These are phyloP conservation scores for Gambusia yucatana DNA, from an alignment of 2,797 vertebrate genomes.

Conservation along the genomic window DNA sequence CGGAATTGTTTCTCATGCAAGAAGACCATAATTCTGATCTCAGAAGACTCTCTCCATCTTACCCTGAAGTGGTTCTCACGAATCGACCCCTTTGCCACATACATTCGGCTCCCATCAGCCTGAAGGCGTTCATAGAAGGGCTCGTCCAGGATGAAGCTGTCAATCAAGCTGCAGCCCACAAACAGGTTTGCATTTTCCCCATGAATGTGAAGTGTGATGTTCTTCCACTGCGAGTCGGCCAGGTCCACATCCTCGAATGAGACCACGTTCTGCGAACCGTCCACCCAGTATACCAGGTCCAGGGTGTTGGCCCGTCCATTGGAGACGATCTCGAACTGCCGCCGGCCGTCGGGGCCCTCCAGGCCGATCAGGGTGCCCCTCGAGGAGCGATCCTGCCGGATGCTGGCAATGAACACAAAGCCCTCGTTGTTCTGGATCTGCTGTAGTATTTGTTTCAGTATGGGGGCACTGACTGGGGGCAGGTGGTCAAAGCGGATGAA, in stretches of 20 bases:
- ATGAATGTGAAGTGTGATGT: slow-evolving; percentile 91
- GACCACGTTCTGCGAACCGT: slow-evolving; percentile 87
- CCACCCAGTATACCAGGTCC: slow-evolving; percentile 93
- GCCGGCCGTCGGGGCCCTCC: slow-evolving; percentile 84
- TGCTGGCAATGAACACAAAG: slow-evolving; percentile 90
- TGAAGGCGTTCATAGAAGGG: slow-evolving; percentile 93
- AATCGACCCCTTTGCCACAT: slow-evolving; percentile 88
- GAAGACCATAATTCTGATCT: slow-evolving; percentile 31
- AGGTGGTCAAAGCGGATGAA: slow-evolving; percentile 96
- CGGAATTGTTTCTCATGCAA: slow-evolving; percentile 34
- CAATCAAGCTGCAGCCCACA: slow-evolving; percentile 92
- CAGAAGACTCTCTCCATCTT: slow-evolving; percentile 53
- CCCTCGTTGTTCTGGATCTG: slow-evolving; percentile 90
- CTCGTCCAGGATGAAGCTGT: slow-evolving; percentile 94
- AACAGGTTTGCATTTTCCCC: slow-evolving; percentile 92
- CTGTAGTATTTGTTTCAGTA: slow-evolving; percentile 84
- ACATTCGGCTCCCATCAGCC: slow-evolving; percentile 88
- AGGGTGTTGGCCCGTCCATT: slow-evolving; percentile 93
- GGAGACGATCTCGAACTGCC: slow-evolving; percentile 95
- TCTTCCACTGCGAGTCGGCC: slow-evolving; percentile 96
- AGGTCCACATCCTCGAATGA: slow-evolving; percentile 97
- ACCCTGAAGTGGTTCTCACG: slow-evolving; percentile 97
- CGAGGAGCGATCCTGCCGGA: slow-evolving; percentile 92
- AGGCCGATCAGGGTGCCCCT: slow-evolving; percentile 91
- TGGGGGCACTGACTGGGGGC: slow-evolving; percentile 85